These are phyloP conservation scores for Oreochromis mossambicus DNA, from an alignment of 2,797 vertebrate genomes.

Conservation along the genomic window DNA sequence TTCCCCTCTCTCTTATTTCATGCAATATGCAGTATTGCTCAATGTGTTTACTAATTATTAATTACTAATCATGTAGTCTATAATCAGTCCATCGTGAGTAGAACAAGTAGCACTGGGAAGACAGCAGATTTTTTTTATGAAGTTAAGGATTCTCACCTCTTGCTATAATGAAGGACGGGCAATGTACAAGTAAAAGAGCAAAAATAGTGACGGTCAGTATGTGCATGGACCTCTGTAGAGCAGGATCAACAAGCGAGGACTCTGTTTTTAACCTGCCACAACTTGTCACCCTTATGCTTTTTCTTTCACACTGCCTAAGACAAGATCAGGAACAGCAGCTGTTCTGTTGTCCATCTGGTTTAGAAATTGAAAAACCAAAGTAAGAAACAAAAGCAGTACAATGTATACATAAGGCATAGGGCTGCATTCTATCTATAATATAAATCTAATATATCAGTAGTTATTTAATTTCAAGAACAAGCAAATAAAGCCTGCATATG, in stretches of 20 bases:
- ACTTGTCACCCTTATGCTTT: background rate
- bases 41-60: background rate
- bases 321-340: background rate
- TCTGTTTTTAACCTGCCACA: background rate
- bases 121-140: background rate
- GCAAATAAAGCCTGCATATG: background rate
- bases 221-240: background rate
- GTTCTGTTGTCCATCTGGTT: background rate
- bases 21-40: background rate
- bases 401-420: background rate
- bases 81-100: background rate
- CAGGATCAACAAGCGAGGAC: background rate
- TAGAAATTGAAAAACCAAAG: background rate
- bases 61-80: background rate
- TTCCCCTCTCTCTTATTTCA: background rate
- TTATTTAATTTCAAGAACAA: background rate
- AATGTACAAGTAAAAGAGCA: background rate
- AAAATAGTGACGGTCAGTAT: background rate
- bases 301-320: background rate
- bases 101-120: background rate
- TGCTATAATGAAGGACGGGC: background rate
- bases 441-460: background rate
- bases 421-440: background rate
- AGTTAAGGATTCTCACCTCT: background rate
- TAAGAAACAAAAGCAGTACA: background rate